phyloP scores from a whole-genome alignment of 2,113 vertebrate species.

The Rhineura floridana region DNA sequence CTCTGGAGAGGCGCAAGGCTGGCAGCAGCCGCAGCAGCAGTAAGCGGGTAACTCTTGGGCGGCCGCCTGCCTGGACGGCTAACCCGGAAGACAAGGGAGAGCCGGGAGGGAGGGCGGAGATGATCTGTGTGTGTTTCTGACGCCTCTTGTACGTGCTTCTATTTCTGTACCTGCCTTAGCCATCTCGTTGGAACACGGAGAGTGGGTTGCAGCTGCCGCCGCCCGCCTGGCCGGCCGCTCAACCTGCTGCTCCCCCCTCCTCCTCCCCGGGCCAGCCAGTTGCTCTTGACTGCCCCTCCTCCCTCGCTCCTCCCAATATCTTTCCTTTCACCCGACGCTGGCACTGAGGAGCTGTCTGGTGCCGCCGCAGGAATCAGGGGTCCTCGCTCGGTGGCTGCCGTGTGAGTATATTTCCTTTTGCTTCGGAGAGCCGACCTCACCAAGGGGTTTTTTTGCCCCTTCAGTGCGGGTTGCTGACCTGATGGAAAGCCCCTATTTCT shows the following conservation, averaged over 20 bases:
- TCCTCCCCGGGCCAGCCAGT: background rate
- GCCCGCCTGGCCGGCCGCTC: background rate
- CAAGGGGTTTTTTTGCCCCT: background rate
- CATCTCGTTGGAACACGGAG: background rate
- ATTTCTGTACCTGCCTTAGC: conserved; percentile 31
- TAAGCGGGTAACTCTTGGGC: background rate
- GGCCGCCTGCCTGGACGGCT: background rate
- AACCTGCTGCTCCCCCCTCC: background rate
- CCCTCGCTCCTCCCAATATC: background rate
- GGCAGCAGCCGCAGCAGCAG: background rate
- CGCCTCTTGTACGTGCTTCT: conserved; percentile 38
- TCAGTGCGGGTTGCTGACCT: background rate
- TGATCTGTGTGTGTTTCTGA: conserved; percentile 8
- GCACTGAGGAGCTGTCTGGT: background rate
- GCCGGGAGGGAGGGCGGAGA: background rate
- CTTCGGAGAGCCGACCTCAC: background rate
- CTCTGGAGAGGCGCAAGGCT: too few relatives aligned
- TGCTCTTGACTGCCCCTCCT: background rate
- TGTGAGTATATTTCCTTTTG: background rate
- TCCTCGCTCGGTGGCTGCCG: background rate
- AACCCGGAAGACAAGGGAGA: conserved; percentile 29
- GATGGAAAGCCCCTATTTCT: background rate
- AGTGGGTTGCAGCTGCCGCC: background rate
- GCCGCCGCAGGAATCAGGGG: background rate
- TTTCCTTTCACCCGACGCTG: background rate